phyloP scores from a whole-genome alignment of 53 echinoderm and acorn worm genomes.

The Astropecten irregularis region DNA sequence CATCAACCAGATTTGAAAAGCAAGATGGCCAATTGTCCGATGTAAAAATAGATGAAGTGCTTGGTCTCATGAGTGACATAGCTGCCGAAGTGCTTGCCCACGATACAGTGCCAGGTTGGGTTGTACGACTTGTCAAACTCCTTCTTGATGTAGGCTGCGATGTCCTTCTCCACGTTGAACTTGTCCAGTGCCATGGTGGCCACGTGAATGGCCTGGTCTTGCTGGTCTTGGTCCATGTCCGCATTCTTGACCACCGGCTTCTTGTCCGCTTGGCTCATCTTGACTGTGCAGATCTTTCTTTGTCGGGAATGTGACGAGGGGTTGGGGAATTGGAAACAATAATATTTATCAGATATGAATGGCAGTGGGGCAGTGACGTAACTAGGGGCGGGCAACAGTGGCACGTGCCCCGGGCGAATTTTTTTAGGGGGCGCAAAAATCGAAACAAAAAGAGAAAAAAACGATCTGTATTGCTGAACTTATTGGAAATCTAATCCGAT shows the following conservation, averaged over 20 bases:
- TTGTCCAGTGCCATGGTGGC: conserved; percentile 66
- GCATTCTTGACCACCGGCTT: conserved; percentile 15
- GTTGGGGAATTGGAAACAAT: too few species aligned
- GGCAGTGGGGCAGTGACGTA: too few species aligned
- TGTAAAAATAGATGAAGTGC: conserved; percentile 93
- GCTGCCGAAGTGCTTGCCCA: conserved; percentile 91
- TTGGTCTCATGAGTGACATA: conserved; percentile 97
- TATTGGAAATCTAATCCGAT: too few species aligned
- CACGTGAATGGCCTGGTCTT: background rate
- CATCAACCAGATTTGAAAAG: conserved; percentile 79
- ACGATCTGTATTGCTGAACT: too few species aligned
- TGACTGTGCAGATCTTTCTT: too few species aligned
- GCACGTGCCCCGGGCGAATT: too few species aligned
- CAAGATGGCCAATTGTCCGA: conserved; percentile 79
- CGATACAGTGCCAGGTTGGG: conserved; percentile 98
- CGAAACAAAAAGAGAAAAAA: too few species aligned
- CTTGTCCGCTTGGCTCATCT: conserved; percentile 11
- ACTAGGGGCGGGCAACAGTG: too few species aligned
- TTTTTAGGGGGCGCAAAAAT: too few species aligned
- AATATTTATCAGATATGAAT: too few species aligned
- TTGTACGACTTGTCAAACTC: conserved; percentile 91
- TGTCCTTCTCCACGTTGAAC: conserved; percentile 92
- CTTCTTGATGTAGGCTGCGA: conserved; percentile 88
- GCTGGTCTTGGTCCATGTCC: conserved; percentile 23
- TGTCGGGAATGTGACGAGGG: too few species aligned